Evolutionary conservation across 2,113 vertebrate genomes (phyloP).

Genomic region (Fulmarus glacialis): DNA sequence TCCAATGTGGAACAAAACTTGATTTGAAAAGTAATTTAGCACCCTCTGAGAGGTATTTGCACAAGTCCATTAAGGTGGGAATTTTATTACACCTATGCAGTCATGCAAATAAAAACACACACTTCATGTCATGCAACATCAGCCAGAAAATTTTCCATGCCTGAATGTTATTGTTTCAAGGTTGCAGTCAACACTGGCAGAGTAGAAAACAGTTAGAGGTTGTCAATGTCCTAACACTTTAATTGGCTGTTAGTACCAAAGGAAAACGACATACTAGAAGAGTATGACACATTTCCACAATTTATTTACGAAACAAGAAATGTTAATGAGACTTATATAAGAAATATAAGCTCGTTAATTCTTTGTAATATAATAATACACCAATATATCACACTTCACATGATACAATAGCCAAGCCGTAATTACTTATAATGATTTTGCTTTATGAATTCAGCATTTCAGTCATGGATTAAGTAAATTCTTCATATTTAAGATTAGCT

Average conservation of each 20-base stretch:
- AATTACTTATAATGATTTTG: slow-evolving; percentile 18
- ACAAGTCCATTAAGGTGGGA: slow-evolving; percentile 15
- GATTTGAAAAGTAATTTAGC: neutral
- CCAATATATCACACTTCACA: neutral
- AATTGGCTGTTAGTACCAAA: slow-evolving; percentile 39
- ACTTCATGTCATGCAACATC: neutral
- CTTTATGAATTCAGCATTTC: neutral
- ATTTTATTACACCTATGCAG: slow-evolving; percentile 31
- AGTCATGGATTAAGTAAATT: neutral
- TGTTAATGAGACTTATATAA: neutral
- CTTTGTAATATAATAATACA: neutral
- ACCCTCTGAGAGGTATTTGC: neutral
- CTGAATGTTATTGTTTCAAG: slow-evolving; percentile 31
- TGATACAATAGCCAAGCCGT: neutral
- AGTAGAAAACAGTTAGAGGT: neutral
- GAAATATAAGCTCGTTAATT: neutral
- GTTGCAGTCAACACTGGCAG: neutral
- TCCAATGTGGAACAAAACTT: neutral
- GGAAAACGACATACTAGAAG: neutral
- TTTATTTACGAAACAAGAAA: slow-evolving; percentile 26
- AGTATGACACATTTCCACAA: neutral
- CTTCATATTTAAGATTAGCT: neutral
- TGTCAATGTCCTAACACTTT: slow-evolving; percentile 11
- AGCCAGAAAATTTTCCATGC: slow-evolving; percentile 15
- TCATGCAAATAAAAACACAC: slow-evolving; percentile 44